A percentile compares a stretch with the other conserved stretches of the same genome.
phyloP scores from a whole-genome alignment of 2,113 vertebrate genomes.

The Recurvirostra avosetta region DNA sequence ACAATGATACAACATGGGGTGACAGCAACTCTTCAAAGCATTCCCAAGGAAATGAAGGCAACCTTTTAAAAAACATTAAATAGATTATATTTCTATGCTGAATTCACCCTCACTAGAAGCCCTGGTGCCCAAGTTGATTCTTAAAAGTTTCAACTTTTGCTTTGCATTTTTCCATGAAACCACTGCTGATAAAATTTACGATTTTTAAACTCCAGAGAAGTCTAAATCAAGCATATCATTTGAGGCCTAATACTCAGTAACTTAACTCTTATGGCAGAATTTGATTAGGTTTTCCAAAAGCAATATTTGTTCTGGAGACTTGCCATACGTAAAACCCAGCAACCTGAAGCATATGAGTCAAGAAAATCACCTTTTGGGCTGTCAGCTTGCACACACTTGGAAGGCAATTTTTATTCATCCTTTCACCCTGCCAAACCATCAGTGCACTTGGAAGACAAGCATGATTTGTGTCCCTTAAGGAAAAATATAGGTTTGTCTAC shows the following conservation, averaged over 20 bases:
- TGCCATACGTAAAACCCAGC: slow-evolving; percentile 38
- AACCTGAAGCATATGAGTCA: slow-evolving; percentile 22
- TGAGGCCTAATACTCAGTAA: slow-evolving; percentile 38
- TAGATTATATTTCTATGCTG: background rate
- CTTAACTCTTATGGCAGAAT: slow-evolving; percentile 39
- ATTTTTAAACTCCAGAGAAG: slow-evolving; percentile 41
- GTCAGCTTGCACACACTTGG: slow-evolving; percentile 13
- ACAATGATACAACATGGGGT: accelerated
- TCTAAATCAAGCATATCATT: slow-evolving; percentile 48
- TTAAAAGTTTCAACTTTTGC: background rate
- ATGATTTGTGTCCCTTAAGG: background rate
- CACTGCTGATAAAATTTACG: slow-evolving; percentile 46
- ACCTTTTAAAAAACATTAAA: background rate
- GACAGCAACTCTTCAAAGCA: background rate
- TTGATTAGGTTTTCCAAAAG: slow-evolving; percentile 50
- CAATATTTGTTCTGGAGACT: slow-evolving; percentile 63
- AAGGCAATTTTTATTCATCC: slow-evolving; percentile 45
- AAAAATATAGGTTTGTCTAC: background rate
- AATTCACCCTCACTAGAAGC: background rate
- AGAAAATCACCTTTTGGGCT: slow-evolving; percentile 40
- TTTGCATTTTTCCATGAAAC: slow-evolving; percentile 10
- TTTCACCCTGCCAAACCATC: slow-evolving; percentile 30
- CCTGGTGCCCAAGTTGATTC: background rate
- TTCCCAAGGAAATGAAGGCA: background rate
- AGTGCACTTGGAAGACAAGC: background rate